A percentile compares a stretch with the other conserved stretches of the same genome.
phyloP scores from a whole-genome alignment of 2,888 invertebrate genomes.

The Mantis religiosa region DNA sequence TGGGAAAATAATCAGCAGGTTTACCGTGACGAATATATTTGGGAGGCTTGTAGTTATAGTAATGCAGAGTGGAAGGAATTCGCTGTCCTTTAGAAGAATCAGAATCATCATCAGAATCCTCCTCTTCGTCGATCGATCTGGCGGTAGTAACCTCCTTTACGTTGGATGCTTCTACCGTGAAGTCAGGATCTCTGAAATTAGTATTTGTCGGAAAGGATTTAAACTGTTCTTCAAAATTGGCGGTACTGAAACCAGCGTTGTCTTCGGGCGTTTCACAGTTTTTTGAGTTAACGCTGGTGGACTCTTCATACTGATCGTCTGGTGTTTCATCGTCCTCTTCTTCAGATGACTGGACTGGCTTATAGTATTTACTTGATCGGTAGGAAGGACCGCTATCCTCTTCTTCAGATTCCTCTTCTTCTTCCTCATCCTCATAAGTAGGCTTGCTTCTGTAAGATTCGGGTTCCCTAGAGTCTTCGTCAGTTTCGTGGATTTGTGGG shows the following conservation, averaged over 20 bases:
- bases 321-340: background rate
- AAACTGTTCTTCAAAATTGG: conserved; percentile 1
- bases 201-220: background rate
- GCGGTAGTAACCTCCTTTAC: background rate
- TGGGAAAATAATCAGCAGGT: background rate
- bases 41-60: background rate
- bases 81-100: background rate
- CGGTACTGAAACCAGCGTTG: background rate
- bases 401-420: background rate
- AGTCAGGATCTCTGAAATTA: background rate
- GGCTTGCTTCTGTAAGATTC: background rate
- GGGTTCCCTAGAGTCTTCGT: background rate
- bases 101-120: background rate
- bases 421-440: background rate
- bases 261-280: background rate
- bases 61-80: background rate
- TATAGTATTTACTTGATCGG: background rate
- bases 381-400: background rate
- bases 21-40: background rate
- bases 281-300: background rate
- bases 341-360: background rate
- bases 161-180: background rate
- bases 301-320: background rate
- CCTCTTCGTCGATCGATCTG: background rate
- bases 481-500: background rate